Conservation (phyloP, 2,888 invertebrate species). For the Nephrocerus scutellatus region DNA sequence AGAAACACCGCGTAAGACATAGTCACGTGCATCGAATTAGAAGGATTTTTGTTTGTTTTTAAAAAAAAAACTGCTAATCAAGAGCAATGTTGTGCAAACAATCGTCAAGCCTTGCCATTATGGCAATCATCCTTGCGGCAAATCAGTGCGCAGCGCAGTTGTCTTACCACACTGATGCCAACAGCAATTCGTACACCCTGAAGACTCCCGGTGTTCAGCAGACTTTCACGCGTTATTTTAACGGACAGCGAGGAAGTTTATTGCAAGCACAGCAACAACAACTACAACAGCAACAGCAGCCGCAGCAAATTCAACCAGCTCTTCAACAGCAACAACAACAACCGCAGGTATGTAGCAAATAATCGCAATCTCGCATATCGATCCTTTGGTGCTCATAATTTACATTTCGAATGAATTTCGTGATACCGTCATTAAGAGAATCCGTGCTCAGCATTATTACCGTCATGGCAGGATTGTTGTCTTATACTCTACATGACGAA, state of each 20-base stretch:
- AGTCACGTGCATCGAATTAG: too few relatives aligned
- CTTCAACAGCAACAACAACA: constrained; percentile 16
- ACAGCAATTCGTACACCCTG: constrained; percentile 42
- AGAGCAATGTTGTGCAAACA: constrained; percentile 15
- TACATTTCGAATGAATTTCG: constrained; percentile 1
- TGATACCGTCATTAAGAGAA: too few relatives aligned
- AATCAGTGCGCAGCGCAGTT: constrained; percentile 33
- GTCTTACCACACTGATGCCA: constrained; percentile 42
- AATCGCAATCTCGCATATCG: too few relatives aligned
- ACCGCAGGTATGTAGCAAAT: too few relatives aligned
- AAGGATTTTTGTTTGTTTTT: too few relatives aligned
- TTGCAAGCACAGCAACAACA: constrained; percentile 23
- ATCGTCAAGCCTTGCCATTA: constrained; percentile 11
- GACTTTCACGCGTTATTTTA: constrained; percentile 42
- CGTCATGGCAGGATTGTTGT: too few relatives aligned
- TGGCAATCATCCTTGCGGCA: constrained; percentile 20
- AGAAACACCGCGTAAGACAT: too few relatives aligned
- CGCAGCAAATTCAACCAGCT: constrained; percentile 3
- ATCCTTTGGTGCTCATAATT: too few relatives aligned
- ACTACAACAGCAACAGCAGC: constrained; percentile 14
- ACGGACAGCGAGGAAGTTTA: constrained; percentile 28
- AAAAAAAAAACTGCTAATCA: too few relatives aligned
- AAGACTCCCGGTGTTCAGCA: constrained; percentile 45
- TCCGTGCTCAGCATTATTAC: too few relatives aligned
- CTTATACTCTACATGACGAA: too few relatives aligned